phyloP scores from a whole-genome alignment of 1,140 invertebrate species.

The Macrocentrus cingulum region DNA sequence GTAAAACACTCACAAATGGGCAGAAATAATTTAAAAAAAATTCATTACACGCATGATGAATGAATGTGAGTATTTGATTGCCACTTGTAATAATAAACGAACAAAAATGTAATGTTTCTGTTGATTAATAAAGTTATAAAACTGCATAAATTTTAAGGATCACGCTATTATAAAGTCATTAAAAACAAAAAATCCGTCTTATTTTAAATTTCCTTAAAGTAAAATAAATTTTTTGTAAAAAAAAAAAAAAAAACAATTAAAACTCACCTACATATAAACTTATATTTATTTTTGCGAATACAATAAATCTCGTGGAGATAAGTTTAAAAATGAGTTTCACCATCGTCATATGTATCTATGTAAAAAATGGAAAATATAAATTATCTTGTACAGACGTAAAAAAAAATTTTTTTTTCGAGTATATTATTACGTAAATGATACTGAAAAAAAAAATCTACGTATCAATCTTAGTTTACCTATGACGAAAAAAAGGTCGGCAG shows the following conservation, averaged over 20 bases:
- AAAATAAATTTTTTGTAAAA: not conserved
- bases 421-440: not conserved
- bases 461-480: too few species aligned
- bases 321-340: not conserved
- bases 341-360: not conserved
- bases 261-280: slow-evolving; percentile 5
- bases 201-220: too few species aligned
- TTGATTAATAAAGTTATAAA: slow-evolving; percentile 11
- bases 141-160: not conserved
- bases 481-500: not conserved
- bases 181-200: too few species aligned
- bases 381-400: slow-evolving; percentile 7
- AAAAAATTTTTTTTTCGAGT: not conserved
- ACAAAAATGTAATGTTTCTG: slow-evolving; percentile 4
- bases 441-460: not conserved
- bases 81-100: not conserved
- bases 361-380: slow-evolving; percentile 10
- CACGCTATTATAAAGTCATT: not conserved
- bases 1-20: not conserved
- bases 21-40: too few species aligned
- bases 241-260: too few species aligned
- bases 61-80: not conserved
- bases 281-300: not conserved
- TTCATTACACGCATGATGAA: too few species aligned
- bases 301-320: too few species aligned